phyloP scores from a whole-genome alignment of 2,888 invertebrate genomes.

The Troglohyphantes excavatus region DNA sequence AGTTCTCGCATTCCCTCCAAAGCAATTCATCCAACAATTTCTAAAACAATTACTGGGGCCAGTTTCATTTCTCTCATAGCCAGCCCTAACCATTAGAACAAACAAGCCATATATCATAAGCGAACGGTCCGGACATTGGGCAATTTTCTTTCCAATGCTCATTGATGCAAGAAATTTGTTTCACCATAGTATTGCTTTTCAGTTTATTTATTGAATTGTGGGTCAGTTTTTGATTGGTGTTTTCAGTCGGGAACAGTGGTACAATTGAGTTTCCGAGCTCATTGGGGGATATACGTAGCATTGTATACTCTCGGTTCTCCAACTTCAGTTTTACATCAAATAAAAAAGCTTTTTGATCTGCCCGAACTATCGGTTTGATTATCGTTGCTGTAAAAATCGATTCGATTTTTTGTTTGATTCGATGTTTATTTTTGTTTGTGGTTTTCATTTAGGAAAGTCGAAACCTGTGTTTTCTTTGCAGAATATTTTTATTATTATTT shows the following conservation, averaged over 20 bases:
- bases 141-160: constrained; percentile 35
- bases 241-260: constrained; percentile 36
- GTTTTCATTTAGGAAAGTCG: background rate
- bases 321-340: constrained; percentile 27
- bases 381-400: constrained; percentile 49
- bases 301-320: background rate
- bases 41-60: constrained; percentile 47
- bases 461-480: background rate
- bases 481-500: background rate
- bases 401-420: constrained; percentile 10
- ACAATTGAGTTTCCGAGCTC: constrained; percentile 49
- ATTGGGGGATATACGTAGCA: background rate
- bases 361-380: constrained; percentile 37
- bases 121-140: constrained; percentile 22
- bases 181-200: constrained; percentile 38
- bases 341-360: constrained; percentile 47
- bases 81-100: constrained; percentile 19
- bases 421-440: background rate
- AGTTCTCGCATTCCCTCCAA: background rate
- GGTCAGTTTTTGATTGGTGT: constrained; percentile 58
- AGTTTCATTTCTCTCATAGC: constrained; percentile 26
- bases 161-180: constrained; percentile 48
- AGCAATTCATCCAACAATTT: constrained; percentile 20
- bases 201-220: constrained; percentile 59
- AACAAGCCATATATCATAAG: constrained; percentile 49